Base-by-base conservation (phyloP, 2,113 vertebrate species). In the Pterocles orientalis region DNA sequence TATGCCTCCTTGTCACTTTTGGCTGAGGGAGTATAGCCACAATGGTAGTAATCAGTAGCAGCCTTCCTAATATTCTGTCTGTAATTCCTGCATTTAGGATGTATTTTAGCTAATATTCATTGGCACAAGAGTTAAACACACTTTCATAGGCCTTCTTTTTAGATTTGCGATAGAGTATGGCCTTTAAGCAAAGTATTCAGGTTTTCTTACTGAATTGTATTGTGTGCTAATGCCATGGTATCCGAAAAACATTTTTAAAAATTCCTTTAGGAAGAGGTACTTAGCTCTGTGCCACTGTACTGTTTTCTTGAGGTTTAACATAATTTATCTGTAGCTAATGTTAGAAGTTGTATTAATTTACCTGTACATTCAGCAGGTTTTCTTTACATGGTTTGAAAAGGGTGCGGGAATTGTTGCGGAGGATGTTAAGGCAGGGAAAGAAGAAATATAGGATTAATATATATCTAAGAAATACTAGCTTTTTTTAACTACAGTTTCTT, bases 131-230 rank as follows among this genome's bases (percentile, higher is more conserved):
- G 17, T 79, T 68, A 89, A 95, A 88, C 84, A 72, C 45, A 72
- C 33, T 94, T 82, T 90, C n/a, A 43, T 39, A 58, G 33, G 18
- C 90, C 3, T 76, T 53, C n/a, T 33, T 64, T 24, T 70, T 23
- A 50, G 18, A 56, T 36, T 72, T 79, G 31, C 86, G 48, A 13
- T 85, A 41, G 23, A 53, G 39, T 75, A 54, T 79, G 87, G 33
- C 86, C 54, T 91, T 95, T 61, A 70, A 90, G 28, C 61, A 93
- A 86, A 71, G 39, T 76, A 87, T 90, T 88, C 51, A 36, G 36
- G 73, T 65, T 65, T 78, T 91, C 54, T 92, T 89, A 65, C 50
- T 82, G 84, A 51, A 76, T 56, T 77, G 53, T 92, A 85, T 68
- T 23, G 43, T 87, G 73, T 94, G 76, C 56, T 87, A 65, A 34